phyloP scores from a whole-genome alignment of 1,140 invertebrate species.

The Caerostris darwini region DNA sequence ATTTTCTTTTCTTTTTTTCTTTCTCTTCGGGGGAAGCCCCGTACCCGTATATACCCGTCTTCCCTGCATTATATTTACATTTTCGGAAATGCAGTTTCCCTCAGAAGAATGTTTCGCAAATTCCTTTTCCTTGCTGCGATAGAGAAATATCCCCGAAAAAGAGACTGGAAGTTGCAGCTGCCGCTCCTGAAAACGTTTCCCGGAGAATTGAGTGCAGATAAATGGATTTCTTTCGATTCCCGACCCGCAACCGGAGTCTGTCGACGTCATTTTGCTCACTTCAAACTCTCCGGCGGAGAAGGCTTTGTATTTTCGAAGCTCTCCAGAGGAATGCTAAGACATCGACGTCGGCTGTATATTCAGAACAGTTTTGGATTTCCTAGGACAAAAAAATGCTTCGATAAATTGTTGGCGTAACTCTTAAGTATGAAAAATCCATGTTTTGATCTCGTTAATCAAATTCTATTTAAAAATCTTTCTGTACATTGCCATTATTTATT shows the following conservation, averaged over 20 bases:
- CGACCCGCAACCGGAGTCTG: background rate
- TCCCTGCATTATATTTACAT: conserved; percentile 20
- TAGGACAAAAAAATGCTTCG: too few relatives aligned
- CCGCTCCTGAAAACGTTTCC: conserved; percentile 8
- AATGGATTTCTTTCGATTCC: conserved; percentile 27
- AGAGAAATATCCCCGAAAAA: conserved; percentile 32
- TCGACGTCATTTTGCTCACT: conserved; percentile 40
- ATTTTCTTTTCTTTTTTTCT: background rate
- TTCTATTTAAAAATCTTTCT: too few relatives aligned
- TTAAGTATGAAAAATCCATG: too few relatives aligned
- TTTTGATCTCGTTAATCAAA: too few relatives aligned
- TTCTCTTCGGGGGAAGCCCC: background rate
- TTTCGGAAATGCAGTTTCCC: conserved; percentile 23
- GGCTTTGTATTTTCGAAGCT: background rate
- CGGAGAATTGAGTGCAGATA: conserved; percentile 56
- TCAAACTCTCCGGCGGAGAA: background rate
- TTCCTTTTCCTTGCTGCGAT: conserved; percentile 22
- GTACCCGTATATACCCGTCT: conserved; percentile 9
- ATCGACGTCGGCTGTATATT: background rate
- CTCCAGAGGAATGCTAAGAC: background rate
- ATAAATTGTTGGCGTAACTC: too few relatives aligned
- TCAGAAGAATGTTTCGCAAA: conserved; percentile 38
- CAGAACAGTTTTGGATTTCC: too few relatives aligned
- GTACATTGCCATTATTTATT: too few relatives aligned
- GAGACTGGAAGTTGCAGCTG: conserved; percentile 34